Conservation (phyloP, 2,113 vertebrate genomes). For the Tenrec ecaudatus region DNA sequence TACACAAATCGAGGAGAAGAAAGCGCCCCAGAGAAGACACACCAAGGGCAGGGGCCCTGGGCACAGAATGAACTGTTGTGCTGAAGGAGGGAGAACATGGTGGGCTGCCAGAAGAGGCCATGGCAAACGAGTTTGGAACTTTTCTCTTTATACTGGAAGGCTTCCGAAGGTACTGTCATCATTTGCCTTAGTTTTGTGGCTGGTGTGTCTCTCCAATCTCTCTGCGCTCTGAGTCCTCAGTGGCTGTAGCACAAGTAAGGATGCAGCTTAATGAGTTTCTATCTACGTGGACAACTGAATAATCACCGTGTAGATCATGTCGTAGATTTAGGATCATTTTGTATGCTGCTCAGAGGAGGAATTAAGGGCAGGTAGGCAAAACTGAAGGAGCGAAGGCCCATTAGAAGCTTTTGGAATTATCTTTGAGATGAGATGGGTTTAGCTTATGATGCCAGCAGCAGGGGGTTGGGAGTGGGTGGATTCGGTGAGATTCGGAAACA, state of each 20-base stretch:
- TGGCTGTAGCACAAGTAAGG: not conserved
- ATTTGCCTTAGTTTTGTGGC: not conserved
- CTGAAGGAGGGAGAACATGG: not conserved
- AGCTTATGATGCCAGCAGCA: not conserved
- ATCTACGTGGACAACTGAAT: not conserved
- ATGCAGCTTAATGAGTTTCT: not conserved
- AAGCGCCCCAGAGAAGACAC: not conserved
- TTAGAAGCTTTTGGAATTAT: not conserved
- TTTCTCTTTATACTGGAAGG: not conserved
- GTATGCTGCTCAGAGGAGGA: not conserved
- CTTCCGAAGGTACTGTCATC: not conserved
- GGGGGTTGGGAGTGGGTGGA: slow-evolving; percentile 16
- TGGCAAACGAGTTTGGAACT: not conserved
- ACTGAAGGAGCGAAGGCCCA: not conserved
- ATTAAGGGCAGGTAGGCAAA: not conserved
- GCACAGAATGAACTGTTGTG: not conserved
- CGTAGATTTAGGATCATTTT: not conserved
- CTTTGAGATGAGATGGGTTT: not conserved
- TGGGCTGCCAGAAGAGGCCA: not conserved
- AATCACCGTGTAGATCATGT: not conserved
- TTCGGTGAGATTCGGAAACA: slow-evolving; percentile 1
- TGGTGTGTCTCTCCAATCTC: not conserved
- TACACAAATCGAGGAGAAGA: not conserved
- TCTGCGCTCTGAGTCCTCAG: not conserved
- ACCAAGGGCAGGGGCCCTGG: not conserved